Evolutionary conservation across 2,113 vertebrate genomes (phyloP).

Genomic region (Myrmophylax atrothorax): DNA sequence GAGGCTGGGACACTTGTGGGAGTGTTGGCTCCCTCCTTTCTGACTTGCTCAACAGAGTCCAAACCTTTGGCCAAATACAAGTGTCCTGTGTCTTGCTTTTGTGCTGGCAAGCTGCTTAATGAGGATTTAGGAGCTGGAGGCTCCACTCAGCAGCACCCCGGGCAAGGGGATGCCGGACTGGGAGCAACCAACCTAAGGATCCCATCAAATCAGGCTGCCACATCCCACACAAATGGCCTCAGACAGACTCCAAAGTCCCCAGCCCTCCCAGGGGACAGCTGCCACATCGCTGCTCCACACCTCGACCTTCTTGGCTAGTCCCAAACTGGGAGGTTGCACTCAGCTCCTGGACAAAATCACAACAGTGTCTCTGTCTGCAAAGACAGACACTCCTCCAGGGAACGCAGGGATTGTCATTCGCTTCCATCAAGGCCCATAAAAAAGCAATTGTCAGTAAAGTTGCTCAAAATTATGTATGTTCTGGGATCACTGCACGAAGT

Average conservation of each 20-base stretch:
- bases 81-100: background rate
- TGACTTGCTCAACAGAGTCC: background rate
- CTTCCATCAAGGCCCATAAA: slow-evolving; percentile 33
- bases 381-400: background rate
- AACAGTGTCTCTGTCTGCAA: background rate
- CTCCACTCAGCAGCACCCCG: background rate
- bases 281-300: background rate
- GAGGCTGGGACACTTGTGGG: background rate
- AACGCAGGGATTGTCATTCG: rapidly evolving
- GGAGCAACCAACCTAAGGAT: background rate
- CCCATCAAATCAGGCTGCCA: rapidly evolving
- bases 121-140: background rate
- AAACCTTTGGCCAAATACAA: background rate
- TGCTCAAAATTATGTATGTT: slow-evolving; percentile 10
- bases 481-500: background rate
- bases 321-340: background rate
- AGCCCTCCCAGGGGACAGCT: background rate
- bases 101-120: background rate
- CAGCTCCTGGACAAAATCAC: background rate
- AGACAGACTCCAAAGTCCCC: rapidly evolving
- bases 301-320: background rate
- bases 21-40: background rate
- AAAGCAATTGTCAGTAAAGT: slow-evolving; percentile 18
- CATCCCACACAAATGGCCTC: rapidly evolving
- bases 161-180: background rate